Base-by-base conservation (phyloP, 2,888 invertebrate species). In the Hypomecis atomaria region DNA sequence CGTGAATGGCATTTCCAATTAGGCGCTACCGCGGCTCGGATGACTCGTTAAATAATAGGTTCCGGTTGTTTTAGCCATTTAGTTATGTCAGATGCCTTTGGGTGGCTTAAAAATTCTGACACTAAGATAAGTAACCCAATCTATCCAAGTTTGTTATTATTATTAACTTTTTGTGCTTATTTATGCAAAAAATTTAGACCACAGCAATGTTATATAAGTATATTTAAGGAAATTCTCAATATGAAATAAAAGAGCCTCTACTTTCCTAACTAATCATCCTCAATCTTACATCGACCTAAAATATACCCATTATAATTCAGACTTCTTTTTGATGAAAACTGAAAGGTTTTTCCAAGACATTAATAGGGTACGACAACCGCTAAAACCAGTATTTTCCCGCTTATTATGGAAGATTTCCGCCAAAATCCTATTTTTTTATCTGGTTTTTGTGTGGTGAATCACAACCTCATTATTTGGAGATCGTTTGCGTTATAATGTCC, bases 281-380 rank as follows among this genome's bases (percentile, higher is more conserved):
- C 10, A 34, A 33, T 33, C 42, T 23, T 23, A 23, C 23, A 48
- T 33, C 9, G 33, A 5, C 42, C 33, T 33, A 58, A 59, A 50
- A 44, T 23, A 44, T 7, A 52, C 13, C 36, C 13, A 50, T 49
- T 11, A 54, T 54, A 13, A 49, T 49, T 47, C 47, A 8, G 23
- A 50, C 53, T 44, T 65, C 59, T 56, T 47, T 53, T 48, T 52
- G 48, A 60, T 42, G 37, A 13, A 9, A 42, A 50, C 23, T 33
- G 50, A 55, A 61, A 47, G 40, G 44, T 59, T 58, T 23, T 43
- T 13, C 40, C 9, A 49, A 42, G 57, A 57, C 57, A 59, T 23
- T 66, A 66, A 66, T 60, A 54, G 45, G 50, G 42, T 37, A 63
- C 44, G 60, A 66, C 63, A 58, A 60, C 55, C 54, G 36, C 48